These are phyloP conservation scores for Catocala fraxini DNA, from an alignment of 2,888 invertebrate genomes.

Conservation along the genomic window DNA sequence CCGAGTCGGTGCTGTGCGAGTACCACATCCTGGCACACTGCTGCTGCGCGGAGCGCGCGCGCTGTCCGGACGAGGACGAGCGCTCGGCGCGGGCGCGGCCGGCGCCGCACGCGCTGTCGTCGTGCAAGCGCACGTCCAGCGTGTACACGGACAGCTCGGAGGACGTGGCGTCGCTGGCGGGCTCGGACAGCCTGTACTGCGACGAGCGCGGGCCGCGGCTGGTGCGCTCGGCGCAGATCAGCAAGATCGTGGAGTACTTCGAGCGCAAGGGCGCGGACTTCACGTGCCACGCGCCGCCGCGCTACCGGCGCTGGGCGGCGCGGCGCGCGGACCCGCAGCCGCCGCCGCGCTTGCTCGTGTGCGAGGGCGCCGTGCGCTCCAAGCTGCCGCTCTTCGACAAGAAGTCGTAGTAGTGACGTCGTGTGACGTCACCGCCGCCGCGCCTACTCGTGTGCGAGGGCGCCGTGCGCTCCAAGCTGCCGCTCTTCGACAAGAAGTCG, in stretches of 20 bases:
- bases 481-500: conserved; percentile 91
- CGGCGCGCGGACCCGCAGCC: background rate
- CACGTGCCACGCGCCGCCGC: conserved; percentile 70
- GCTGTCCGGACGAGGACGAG: conserved; percentile 57
- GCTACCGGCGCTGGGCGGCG: conserved; percentile 48
- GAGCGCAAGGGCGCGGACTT: conserved; percentile 91
- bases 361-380: too few species aligned
- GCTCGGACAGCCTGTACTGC: conserved; percentile 91
- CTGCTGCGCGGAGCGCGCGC: conserved; percentile 69
- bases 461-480: conserved; percentile 94
- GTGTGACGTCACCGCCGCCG: background rate
- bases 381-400: too few species aligned
- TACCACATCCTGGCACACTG: conserved; percentile 73
- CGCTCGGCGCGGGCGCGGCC: conserved; percentile 57
- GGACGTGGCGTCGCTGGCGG: conserved; percentile 93
- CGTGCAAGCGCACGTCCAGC: conserved; percentile 91
- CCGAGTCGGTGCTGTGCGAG: conserved; percentile 54
- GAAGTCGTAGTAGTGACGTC: too few species aligned
- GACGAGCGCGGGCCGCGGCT: conserved; percentile 89
- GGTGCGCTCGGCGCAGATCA: conserved; percentile 90
- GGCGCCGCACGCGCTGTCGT: conserved; percentile 65
- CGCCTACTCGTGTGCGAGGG: conserved; percentile 92
- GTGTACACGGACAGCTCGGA: conserved; percentile 96
- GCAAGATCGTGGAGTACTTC: conserved; percentile 96
- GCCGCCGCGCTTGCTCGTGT: conserved; percentile 90